A percentile compares a stretch with the other conserved stretches of the same genome.
phyloP scores from a whole-genome alignment of 1,140 invertebrate genomes.

The Andrena cerasifolii region DNA sequence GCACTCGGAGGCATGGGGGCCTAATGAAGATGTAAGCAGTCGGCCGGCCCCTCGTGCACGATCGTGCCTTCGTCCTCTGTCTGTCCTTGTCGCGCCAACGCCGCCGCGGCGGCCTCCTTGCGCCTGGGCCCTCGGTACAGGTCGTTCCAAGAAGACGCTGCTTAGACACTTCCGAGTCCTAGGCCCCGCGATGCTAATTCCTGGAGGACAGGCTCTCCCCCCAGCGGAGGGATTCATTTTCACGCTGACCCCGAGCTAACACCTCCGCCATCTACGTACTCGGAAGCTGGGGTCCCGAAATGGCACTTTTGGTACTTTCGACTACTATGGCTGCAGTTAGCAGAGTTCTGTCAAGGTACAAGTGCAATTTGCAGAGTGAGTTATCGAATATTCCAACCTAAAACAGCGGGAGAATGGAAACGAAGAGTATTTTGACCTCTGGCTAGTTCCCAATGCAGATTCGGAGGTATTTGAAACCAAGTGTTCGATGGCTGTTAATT shows the following conservation, averaged over 20 bases:
- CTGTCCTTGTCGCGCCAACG: conserved; percentile 66
- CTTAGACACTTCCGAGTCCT: conserved; percentile 47
- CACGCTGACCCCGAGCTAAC: not conserved
- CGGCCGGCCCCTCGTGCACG: conserved; percentile 77
- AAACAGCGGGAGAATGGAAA: too few relatives aligned
- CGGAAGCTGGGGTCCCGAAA: not conserved
- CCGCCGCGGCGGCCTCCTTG: conserved; percentile 54
- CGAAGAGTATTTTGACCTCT: too few relatives aligned
- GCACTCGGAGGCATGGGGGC: conserved; percentile 71
- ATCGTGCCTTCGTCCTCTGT: conserved; percentile 75
- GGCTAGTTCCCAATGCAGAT: too few relatives aligned
- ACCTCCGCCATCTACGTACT: not conserved
- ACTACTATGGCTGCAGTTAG: too few relatives aligned
- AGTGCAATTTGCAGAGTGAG: too few relatives aligned
- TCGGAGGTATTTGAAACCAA: too few relatives aligned
- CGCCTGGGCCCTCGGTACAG: conserved; percentile 54
- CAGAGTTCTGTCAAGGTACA: too few relatives aligned
- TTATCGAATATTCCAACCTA: too few relatives aligned
- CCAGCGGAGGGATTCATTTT: not conserved
- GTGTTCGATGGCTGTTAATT: too few relatives aligned
- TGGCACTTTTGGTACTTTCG: too few relatives aligned
- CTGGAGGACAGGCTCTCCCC: not conserved
- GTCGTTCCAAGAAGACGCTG: conserved; percentile 57
- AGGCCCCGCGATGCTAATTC: not conserved
- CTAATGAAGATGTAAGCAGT: conserved; percentile 83